These are phyloP conservation scores for Physeter macrocephalus DNA, from an alignment of 2,113 vertebrate species.

Conservation along the genomic window DNA sequence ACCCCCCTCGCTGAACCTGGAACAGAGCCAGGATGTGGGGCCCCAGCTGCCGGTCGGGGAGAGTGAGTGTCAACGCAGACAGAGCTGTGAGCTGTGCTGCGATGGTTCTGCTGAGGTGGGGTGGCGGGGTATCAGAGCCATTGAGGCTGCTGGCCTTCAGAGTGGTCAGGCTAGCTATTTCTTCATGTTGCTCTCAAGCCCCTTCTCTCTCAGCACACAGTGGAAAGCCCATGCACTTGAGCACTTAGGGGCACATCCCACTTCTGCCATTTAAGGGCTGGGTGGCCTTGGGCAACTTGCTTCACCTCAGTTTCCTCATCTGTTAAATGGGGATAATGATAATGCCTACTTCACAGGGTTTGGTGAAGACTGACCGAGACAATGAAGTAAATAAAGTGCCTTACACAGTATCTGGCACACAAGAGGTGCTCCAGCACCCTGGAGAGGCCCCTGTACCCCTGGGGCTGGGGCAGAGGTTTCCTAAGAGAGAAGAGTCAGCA, in stretches of 20 bases:
- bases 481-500: background rate
- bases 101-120: background rate
- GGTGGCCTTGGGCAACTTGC: background rate
- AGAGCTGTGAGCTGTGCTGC: background rate
- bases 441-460: background rate
- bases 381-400: background rate
- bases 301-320: background rate
- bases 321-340: background rate
- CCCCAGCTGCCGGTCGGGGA: conserved; percentile 88
- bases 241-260: background rate
- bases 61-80: conserved; percentile 86
- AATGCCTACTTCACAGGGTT: background rate
- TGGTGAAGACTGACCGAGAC: background rate
- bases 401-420: background rate
- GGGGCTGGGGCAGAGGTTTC: background rate
- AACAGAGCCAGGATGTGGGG: conserved; percentile 89
- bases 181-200: background rate
- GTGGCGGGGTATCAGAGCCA: background rate
- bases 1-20: conserved; percentile 86
- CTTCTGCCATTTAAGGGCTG: background rate
- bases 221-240: background rate
- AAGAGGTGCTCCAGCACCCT: background rate
- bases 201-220: background rate
- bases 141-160: background rate
- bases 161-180: background rate